Evolutionary conservation across 2,888 invertebrate genomes (phyloP).

Genomic region (Lathronympha strigana): DNA sequence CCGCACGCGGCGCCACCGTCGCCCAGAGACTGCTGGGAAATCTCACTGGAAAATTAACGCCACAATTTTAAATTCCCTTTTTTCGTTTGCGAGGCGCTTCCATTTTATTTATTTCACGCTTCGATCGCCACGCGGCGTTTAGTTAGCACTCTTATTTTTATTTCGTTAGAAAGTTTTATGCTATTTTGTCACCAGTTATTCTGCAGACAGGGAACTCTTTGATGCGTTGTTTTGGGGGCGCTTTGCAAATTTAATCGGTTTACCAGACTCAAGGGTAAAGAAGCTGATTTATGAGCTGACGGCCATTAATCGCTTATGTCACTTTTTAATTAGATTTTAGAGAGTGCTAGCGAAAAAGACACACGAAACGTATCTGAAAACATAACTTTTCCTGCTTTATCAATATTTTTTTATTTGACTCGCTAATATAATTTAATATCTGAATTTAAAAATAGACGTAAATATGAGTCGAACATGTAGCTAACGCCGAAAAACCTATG

Average conservation of each 20-base stretch:
- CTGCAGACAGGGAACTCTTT: constrained; percentile 28
- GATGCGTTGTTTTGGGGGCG: constrained; percentile 11
- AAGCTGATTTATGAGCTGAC: no score
- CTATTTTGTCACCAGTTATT: constrained; percentile 39
- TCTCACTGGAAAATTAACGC: constrained; percentile 82
- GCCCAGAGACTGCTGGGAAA: constrained; percentile 76
- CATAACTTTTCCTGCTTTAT: background rate
- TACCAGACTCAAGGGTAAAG: no score
- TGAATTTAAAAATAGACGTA: constrained; percentile 4
- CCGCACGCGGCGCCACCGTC: constrained; percentile 55
- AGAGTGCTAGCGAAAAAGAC: background rate
- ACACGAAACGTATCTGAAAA: background rate
- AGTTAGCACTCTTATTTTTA: constrained; percentile 68
- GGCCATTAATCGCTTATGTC: no score
- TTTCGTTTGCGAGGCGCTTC: constrained; percentile 72
- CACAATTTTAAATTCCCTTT: constrained; percentile 72
- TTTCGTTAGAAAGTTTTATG: constrained; percentile 61
- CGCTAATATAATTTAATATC: no score
- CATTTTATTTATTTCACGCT: constrained; percentile 80
- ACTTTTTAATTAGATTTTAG: no score
- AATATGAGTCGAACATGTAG: constrained; percentile 46
- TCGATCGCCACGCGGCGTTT: constrained; percentile 73
- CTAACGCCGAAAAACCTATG: constrained; percentile 50
- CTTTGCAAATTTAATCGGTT: no score
- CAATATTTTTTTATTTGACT: background rate